Evolutionary conservation across 2,113 vertebrate species (phyloP), one percentile per base, ranked within the genome.

Genomic region (Pitta sordida): DNA sequence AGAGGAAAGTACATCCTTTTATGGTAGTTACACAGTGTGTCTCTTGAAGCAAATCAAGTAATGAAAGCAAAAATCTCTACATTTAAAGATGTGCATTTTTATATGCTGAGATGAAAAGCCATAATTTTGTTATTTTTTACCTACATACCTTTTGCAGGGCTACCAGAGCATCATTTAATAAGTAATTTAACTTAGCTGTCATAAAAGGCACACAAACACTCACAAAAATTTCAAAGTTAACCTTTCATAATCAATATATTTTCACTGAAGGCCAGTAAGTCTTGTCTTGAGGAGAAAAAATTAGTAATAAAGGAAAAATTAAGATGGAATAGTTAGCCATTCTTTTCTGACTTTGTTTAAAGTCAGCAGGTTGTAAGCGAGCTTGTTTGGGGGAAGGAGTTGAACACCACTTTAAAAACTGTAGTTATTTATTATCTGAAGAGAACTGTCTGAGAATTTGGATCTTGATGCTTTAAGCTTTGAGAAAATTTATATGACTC

Each of bases 401-500:
- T 91, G 67, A 86, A 63, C 36, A 41, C 15, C 0, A 6, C 43
- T 27, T 88, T 87, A 67, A 91, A 90, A 85, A 46, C 7, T 18
- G 4, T 9, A 59, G 34, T 67, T 70, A 34, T 69, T 67, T 70
- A 34, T 69, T 73, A 83, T 79, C 49, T 85, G 39, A 60, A 87
- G 43, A 82, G 19, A 89, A 37, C 63, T 59, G 29, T 46, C 65
- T 82, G 78, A 77, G 27, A 74, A 81, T 69, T 88, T 93, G 67
- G 70, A 90, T 83, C 63, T 77, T 51, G 59, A 39, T 73, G 44
- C 69, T 79, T 83, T 55, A 83, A 58, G 56, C 51, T 90, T 83
- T 94, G 71, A 65, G 75, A 76, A 91, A 90, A 83, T 92, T 92
- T 94, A 83, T 82, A 14, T 20, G 34, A 65, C 62, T 91, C 78